Evolutionary conservation across 2,113 vertebrate genomes (phyloP), one percentile per base, ranked within the genome.

Genomic region (Rynchops niger): DNA sequence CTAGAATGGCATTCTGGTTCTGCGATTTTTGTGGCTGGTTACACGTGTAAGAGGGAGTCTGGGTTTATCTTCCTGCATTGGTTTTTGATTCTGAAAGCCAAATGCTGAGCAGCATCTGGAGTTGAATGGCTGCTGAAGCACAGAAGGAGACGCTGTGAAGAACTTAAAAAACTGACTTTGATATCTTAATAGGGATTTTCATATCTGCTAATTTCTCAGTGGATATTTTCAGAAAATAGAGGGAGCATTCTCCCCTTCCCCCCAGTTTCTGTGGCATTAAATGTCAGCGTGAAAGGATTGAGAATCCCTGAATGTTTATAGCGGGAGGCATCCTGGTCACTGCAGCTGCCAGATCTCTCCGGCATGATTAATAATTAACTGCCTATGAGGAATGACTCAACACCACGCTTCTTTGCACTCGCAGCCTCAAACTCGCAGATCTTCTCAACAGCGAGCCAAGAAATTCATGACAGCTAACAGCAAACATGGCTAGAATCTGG

Each of bases 331-430:
- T 45, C 38, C 62, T 5, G 9, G 74, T 79, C 42, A 74, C 23
- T 61, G 80, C 72, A 86, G 80, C 49, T 1, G 4, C 43, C 56
- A 92, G 58, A 53, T 69, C 40, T 78, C n/a, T 79, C 77, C 85
- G 52, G 25, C 21, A 45, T 65, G 58, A 69, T 91, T 85, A 94
- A 82, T 94, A 91, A 90, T 91, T 86, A 93, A 73, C 65, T 79
- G 84, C 66, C 9, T 69, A 19, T 61, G 45, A 96, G 40, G 27
- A 92, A 95, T 76, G 61, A 81, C 83, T 94, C 69, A 82, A 82
- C 52, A 88, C 12, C 30, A 77, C 0, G 0, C 45, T 88, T 45
- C 86, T 90, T 94, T 61, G 40, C 56, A 69, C 62, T 86, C 49
- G 45, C 45, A 88, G 38, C 30, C 78, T 94, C 71, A 80, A 58